These are phyloP conservation scores for Aselliscus stoliczkanus DNA, from an alignment of 2,797 vertebrate genomes.

Conservation along the genomic window DNA sequence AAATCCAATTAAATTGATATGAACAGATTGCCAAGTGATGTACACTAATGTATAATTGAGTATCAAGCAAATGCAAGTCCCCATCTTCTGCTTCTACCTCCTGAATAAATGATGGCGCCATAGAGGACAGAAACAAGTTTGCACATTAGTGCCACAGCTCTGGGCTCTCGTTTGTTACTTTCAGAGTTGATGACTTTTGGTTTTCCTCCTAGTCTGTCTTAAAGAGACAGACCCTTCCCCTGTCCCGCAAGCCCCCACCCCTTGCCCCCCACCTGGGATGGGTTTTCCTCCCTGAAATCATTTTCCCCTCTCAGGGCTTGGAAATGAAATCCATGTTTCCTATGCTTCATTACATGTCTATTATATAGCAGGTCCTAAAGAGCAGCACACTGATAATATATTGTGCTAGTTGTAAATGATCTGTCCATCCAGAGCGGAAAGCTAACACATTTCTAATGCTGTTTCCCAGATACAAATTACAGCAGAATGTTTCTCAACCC, in stretches of 20 bases:
- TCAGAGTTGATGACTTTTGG: constrained; percentile 85
- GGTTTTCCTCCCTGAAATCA: constrained; percentile 26
- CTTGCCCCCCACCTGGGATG: not conserved
- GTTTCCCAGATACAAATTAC: constrained; percentile 80
- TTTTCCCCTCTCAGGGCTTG: constrained; percentile 69
- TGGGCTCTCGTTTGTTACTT: constrained; percentile 92
- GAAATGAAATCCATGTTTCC: constrained; percentile 82
- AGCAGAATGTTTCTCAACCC: constrained; percentile 76
- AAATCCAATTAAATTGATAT: constrained; percentile 99
- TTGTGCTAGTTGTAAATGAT: constrained; percentile 84
- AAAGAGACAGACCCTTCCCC: constrained; percentile 83
- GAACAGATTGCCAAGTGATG: constrained; percentile 99
- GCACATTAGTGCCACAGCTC: constrained; percentile 95
- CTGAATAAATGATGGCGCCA: constrained; percentile 99
- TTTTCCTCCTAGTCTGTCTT: constrained; percentile 85
- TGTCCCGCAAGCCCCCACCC: not conserved
- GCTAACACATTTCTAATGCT: constrained; percentile 80
- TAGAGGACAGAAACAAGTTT: constrained; percentile 99
- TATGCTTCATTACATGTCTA: constrained; percentile 84
- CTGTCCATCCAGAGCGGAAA: constrained; percentile 82
- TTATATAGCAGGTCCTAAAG: constrained; percentile 82
- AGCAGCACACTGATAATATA: constrained; percentile 84
- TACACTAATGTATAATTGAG: constrained; percentile 99
- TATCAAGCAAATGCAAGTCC: constrained; percentile 99
- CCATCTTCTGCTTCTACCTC: constrained; percentile 98